These are phyloP conservation scores for Gastrophysa polygoni DNA, from an alignment of 2,888 invertebrate species.

Conservation along the genomic window DNA sequence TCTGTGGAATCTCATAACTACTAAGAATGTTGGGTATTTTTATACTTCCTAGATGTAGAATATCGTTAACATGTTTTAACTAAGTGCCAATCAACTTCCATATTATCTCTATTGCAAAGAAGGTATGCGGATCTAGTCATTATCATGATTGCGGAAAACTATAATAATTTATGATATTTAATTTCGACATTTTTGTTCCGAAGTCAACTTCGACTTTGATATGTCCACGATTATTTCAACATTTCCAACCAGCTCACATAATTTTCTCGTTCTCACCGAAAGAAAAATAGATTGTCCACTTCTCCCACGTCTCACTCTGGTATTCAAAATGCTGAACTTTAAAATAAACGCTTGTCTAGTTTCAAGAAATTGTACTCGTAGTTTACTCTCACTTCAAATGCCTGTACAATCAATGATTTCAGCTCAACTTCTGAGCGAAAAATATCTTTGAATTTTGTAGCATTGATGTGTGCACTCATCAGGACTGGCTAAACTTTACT, in stretches of 20 bases:
- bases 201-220: neutral
- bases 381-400: neutral
- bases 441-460: constrained; percentile 29
- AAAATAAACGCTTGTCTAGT: neutral
- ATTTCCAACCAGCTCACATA: too few relatives aligned
- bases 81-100: constrained; percentile 34
- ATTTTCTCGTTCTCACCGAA: too few relatives aligned
- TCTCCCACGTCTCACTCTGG: too few relatives aligned
- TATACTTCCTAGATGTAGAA: constrained; percentile 32
- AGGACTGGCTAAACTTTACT: constrained; percentile 21
- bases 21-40: constrained; percentile 23
- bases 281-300: too few relatives aligned
- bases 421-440: constrained; percentile 6
- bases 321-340: neutral
- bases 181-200: too few relatives aligned
- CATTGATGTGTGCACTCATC: constrained; percentile 32
- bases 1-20: constrained; percentile 23
- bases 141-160: neutral
- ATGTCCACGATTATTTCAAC: neutral
- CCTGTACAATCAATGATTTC: constrained; percentile 40
- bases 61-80: constrained; percentile 11
- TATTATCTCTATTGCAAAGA: constrained; percentile 1
- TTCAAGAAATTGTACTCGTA: neutral
- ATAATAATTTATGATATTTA: neutral
- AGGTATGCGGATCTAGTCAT: constrained; percentile 14